Evolutionary conservation across 1,140 invertebrate species (phyloP).

Genomic region (Liolophura sinensis): DNA sequence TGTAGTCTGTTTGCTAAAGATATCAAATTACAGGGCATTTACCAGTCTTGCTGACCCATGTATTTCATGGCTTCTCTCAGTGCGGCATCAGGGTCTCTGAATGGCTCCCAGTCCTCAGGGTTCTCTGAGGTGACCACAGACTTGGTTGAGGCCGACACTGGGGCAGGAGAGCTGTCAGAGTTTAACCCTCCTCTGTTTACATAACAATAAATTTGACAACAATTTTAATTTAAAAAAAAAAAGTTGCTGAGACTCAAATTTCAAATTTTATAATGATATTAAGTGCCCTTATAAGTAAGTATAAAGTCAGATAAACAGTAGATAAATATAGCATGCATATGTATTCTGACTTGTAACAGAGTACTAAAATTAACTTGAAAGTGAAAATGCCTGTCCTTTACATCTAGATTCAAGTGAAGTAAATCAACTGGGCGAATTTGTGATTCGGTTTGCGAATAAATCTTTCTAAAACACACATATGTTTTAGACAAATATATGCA

Average conservation of each 20-base stretch:
- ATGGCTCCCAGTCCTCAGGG: slow-evolving; percentile 55
- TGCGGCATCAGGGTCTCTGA: slow-evolving; percentile 68
- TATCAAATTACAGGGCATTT: slow-evolving; percentile 24
- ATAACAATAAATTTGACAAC: slow-evolving; percentile 1
- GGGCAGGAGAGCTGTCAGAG: slow-evolving; percentile 32
- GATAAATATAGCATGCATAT: too few relatives aligned
- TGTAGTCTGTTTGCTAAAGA: neutral
- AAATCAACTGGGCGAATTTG: too few relatives aligned
- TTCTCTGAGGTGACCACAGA: slow-evolving; percentile 41
- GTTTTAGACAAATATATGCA: too few relatives aligned
- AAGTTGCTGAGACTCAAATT: too few relatives aligned
- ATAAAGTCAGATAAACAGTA: neutral
- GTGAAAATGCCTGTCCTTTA: too few relatives aligned
- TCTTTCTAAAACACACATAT: too few relatives aligned
- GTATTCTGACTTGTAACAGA: too few relatives aligned
- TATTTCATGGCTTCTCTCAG: slow-evolving; percentile 69
- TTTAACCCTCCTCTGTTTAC: neutral
- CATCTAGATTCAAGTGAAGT: too few relatives aligned
- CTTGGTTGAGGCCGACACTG: slow-evolving; percentile 37
- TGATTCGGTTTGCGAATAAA: too few relatives aligned
- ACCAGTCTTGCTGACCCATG: slow-evolving; percentile 77
- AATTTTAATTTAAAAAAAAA: slow-evolving; percentile 1
- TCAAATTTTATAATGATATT: neutral
- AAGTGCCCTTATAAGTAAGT: neutral
- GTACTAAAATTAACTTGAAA: too few relatives aligned